Percentiles rank a stretch among this genome's conserved stretches.
These are phyloP conservation scores for Phylloscopus whistleri DNA, from an alignment of 2,113 vertebrate genomes.

Conservation along the genomic window DNA sequence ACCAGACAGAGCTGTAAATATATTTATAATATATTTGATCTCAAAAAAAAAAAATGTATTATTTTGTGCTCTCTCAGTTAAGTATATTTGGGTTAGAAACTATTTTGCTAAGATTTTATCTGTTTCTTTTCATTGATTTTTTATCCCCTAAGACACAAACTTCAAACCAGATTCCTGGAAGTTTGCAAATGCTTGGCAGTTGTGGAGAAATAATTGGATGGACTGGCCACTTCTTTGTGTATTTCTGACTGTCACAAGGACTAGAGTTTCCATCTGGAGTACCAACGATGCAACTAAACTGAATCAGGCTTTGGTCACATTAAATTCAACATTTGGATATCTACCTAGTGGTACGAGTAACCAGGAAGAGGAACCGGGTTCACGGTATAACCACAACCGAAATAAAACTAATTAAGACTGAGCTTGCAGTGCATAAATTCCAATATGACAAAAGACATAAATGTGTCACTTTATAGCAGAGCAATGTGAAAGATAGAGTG, in stretches of 20 bases:
- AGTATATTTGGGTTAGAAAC: background rate
- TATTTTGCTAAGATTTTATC: background rate
- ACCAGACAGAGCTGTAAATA: background rate
- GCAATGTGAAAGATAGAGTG: background rate
- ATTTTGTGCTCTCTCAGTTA: background rate
- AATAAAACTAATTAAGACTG: background rate
- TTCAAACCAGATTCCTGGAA: background rate
- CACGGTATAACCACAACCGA: background rate
- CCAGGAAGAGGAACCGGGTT: background rate
- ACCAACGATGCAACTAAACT: background rate
- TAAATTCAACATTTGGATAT: background rate
- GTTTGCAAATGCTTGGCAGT: background rate
- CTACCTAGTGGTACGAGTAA: background rate
- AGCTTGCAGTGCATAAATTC: background rate
- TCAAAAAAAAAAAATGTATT: background rate
- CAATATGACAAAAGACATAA: background rate
- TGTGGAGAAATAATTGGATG: background rate
- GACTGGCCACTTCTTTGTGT: background rate
- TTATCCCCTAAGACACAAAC: background rate
- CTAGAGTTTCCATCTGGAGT: background rate
- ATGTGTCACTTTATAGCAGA: background rate
- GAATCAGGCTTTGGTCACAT: background rate
- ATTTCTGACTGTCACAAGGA: background rate
- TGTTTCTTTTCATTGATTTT: background rate
- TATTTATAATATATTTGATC: background rate